Percentiles rank a stretch among this genome's conserved stretches.
Evolutionary conservation across 2,888 invertebrate species (phyloP).

Genomic region (Resseliella maxima): DNA sequence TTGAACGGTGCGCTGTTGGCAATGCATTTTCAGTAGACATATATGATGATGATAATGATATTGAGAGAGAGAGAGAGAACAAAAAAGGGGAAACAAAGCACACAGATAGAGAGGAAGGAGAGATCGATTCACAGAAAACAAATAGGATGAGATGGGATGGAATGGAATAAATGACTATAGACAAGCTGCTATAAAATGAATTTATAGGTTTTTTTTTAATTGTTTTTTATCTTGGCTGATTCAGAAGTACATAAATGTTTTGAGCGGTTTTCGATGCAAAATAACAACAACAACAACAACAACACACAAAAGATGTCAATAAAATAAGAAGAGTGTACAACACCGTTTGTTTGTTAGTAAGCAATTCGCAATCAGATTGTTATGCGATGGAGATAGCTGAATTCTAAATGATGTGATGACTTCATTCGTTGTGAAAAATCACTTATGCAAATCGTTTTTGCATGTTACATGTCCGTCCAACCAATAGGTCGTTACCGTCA

Average conservation of each 20-base stretch:
- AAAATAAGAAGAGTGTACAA: too few species aligned
- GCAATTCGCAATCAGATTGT: not conserved
- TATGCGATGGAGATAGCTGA: not conserved
- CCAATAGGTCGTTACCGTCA: not conserved
- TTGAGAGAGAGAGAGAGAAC: too few species aligned
- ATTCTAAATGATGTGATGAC: not conserved
- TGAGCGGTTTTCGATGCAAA: conserved; percentile 7
- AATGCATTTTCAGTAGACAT: not conserved
- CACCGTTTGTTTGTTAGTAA: not conserved
- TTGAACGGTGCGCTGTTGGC: not conserved
- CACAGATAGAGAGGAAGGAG: too few species aligned
- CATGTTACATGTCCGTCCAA: not conserved
- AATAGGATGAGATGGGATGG: not conserved
- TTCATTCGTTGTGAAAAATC: not conserved
- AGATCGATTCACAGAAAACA: too few species aligned
- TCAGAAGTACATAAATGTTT: not conserved
- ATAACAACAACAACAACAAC: not conserved
- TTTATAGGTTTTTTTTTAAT: conserved; percentile 12
- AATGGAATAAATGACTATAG: not conserved
- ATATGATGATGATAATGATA: too few species aligned
- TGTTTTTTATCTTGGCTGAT: not conserved
- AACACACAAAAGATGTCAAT: too few species aligned
- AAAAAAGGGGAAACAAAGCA: too few species aligned
- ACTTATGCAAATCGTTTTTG: not conserved
- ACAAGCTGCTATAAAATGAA: not conserved